Base-by-base conservation (phyloP, 2,888 invertebrate species). In the Tachystola acroxantha region DNA sequence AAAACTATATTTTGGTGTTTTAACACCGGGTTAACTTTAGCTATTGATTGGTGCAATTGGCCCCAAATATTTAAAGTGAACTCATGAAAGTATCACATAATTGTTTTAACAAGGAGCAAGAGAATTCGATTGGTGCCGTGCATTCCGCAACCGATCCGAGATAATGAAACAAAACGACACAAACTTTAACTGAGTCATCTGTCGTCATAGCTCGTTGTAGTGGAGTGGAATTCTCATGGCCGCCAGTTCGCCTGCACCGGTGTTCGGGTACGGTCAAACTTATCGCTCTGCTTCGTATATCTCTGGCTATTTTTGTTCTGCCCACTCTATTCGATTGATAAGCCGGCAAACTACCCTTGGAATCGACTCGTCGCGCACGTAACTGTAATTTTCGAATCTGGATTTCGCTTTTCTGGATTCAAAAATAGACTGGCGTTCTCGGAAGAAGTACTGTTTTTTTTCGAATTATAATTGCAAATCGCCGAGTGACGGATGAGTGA, bases 111-210 rank as follows among this genome's bases (percentile, higher is more conserved):
- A n/a, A n/a, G n/a, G n/a, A n/a, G n/a, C n/a, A n/a, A 16, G n/a
- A n/a, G 9, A n/a, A n/a, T 24, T 24, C 24, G 10, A 29, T 20
- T 32, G 19, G 16, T 16, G 12, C 10, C 10, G 22, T 13, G 22
- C 39, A 31, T 34, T 34, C 38, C 33, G 20, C 25, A n/a, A 27
- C 19, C 29, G 36, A n/a, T 20, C 19, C 29, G 36, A 36, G 59
- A 66, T 70, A 67, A 44, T 24, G 24, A 50, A 54, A 58, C 52
- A 62, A 48, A 50, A 51, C 57, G 50, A 64, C 60, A 60, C 57
- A 40, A 39, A 76, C n/a, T n/a, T n/a, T n/a, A n/a, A n/a, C 72
- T 81, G 81, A 82, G 75, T 82, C 80, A 76, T 79, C 72, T 72
- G 64, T 74, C 71, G 72, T 72, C 73, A 72, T 58, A 55, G 43